Percentiles rank a stretch among this genome's conserved stretches.
phyloP scores from a whole-genome alignment of 2,888 invertebrate species.

The Agapostemon virescens region DNA sequence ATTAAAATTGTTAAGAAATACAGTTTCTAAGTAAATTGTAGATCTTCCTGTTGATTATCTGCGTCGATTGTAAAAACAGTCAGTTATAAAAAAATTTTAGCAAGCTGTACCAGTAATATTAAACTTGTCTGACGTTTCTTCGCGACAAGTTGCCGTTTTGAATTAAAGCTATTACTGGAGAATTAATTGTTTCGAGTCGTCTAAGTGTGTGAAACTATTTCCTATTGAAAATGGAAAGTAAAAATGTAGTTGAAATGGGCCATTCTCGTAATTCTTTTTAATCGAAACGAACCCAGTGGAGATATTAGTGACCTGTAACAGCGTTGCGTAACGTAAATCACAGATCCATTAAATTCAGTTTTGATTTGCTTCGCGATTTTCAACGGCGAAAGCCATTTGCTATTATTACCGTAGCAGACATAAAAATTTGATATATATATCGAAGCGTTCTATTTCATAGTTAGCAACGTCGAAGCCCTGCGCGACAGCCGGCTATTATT shows the following conservation, averaged over 20 bases:
- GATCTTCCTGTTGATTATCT: too few relatives aligned
- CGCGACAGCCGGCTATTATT: neutral
- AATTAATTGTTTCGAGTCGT: too few relatives aligned
- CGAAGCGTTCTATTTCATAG: conserved; percentile 25
- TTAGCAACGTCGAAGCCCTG: neutral
- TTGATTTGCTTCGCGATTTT: conserved; percentile 14
- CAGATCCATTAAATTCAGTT: conserved; percentile 12
- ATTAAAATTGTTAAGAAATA: too few relatives aligned
- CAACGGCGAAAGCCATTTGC: neutral
- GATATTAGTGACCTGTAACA: conserved; percentile 9
- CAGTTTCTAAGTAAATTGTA: too few relatives aligned
- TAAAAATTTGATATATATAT: neutral
- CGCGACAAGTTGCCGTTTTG: too few relatives aligned
- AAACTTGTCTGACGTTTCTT: too few relatives aligned
- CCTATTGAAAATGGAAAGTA: too few relatives aligned
- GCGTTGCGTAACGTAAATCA: conserved; percentile 1
- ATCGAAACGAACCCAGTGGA: conserved; percentile 8
- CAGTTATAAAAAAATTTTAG: too few relatives aligned
- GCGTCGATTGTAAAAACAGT: too few relatives aligned
- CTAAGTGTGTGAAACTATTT: neutral
- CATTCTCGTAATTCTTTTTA: conserved; percentile 22
- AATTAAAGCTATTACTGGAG: too few relatives aligned
- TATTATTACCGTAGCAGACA: neutral
- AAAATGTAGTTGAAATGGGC: too few relatives aligned
- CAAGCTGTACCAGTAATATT: too few relatives aligned